Evolutionary conservation across 2,113 vertebrate species (phyloP).

Genomic region (Edolisoma coerulescens): DNA sequence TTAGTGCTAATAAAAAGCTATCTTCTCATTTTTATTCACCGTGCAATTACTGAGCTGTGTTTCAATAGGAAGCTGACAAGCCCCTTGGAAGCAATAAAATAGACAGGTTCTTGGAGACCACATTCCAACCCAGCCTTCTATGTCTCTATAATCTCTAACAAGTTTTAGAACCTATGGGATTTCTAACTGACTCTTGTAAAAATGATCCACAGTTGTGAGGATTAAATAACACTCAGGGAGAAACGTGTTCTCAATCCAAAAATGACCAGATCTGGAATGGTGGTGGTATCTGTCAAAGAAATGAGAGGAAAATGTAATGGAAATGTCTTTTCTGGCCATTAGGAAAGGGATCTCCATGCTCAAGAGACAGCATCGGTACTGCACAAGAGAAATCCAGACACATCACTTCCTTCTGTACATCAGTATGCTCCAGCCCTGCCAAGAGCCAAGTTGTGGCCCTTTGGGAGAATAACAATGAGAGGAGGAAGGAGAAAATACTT

Average conservation of each 20-base stretch:
- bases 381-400: background rate
- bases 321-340: background rate
- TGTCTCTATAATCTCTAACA: background rate
- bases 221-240: background rate
- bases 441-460: background rate
- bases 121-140: background rate
- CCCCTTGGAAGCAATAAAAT: constrained; percentile 24
- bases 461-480: background rate
- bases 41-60: background rate
- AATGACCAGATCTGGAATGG: background rate
- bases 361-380: background rate
- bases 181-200: background rate
- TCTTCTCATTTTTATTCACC: background rate
- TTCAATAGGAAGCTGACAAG: constrained; percentile 2
- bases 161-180: background rate
- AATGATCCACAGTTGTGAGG: background rate
- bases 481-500: background rate
- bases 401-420: background rate
- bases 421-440: background rate
- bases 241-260: background rate
- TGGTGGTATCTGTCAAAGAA: background rate
- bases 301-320: background rate
- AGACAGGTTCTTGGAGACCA: background rate
- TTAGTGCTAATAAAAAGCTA: constrained; percentile 1
- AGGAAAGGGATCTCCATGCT: background rate